These are phyloP conservation scores for Cordylochernes scorpioides DNA, from an alignment of 2,888 invertebrate species.

Conservation along the genomic window DNA sequence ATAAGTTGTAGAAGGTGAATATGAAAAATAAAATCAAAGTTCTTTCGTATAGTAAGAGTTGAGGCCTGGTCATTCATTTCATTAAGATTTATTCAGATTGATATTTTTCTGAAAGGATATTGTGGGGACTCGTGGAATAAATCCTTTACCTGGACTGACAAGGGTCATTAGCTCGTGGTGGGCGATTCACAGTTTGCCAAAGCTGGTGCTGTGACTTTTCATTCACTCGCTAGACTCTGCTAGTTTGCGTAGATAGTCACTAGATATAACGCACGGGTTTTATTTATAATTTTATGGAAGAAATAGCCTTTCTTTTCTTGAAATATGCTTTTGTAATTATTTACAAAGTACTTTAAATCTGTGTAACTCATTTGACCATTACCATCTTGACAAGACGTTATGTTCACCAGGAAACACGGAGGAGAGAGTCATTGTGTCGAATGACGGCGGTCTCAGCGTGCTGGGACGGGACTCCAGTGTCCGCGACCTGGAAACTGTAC, in stretches of 20 bases:
- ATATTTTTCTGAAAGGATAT: too few relatives aligned
- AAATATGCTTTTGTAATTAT: not conserved
- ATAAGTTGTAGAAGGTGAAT: too few relatives aligned
- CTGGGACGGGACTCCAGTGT: constrained; percentile 10
- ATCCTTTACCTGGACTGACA: too few relatives aligned
- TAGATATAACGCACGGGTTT: too few relatives aligned
- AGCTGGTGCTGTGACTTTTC: not conserved
- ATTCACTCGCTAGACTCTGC: too few relatives aligned
- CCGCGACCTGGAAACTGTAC: constrained; percentile 14
- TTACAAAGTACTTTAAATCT: not conserved
- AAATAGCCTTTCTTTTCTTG: not conserved
- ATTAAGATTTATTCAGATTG: too few relatives aligned
- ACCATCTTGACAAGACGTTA: not conserved
- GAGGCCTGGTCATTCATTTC: too few relatives aligned
- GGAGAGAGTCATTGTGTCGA: constrained; percentile 10
- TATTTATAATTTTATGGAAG: too few relatives aligned
- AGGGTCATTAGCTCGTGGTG: not conserved
- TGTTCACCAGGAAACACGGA: constrained; percentile 5
- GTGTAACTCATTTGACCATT: not conserved
- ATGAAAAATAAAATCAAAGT: too few relatives aligned
- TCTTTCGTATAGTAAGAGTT: too few relatives aligned
- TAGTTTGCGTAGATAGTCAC: too few relatives aligned
- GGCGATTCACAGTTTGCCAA: not conserved
- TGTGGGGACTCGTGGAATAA: too few relatives aligned
- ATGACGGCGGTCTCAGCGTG: constrained; percentile 9